Percentiles rank a stretch among this genome's conserved stretches.
phyloP scores from a whole-genome alignment of 2,888 invertebrate species.

The Rhimphoctona megacephalus region DNA sequence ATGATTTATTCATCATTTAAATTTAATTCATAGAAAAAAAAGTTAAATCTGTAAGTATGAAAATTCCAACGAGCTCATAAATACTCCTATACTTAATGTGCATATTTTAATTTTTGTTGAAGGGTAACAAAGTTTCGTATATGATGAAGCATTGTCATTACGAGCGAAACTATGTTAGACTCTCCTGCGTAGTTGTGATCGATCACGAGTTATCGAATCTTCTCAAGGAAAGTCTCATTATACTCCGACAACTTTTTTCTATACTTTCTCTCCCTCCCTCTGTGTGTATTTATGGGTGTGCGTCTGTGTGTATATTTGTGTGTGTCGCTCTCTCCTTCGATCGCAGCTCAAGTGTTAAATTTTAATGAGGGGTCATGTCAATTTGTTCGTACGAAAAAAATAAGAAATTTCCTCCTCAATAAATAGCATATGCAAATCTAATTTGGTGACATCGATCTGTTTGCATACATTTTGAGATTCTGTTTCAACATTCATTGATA shows the following conservation, averaged over 20 bases:
- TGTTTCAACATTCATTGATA: neutral
- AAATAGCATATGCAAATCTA: neutral
- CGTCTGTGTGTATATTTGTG: too few relatives aligned
- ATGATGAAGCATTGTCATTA: neutral
- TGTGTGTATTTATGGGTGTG: too few relatives aligned
- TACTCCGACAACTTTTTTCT: neutral
- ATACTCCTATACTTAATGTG: neutral
- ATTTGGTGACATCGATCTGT: neutral
- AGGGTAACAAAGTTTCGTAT: neutral
- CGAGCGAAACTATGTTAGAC: conserved; percentile 2
- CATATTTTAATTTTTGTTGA: neutral
- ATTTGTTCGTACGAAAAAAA: neutral
- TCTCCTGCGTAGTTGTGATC: conserved; percentile 11
- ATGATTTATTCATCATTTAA: neutral
- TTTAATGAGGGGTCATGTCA: conserved; percentile 8
- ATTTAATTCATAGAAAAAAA: neutral
- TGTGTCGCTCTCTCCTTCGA: neutral
- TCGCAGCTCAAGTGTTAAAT: neutral
- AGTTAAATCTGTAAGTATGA: neutral
- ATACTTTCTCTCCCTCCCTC: neutral
- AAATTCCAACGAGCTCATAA: neutral
- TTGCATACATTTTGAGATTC: neutral
- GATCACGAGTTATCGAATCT: conserved; percentile 49
- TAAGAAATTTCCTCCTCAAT: neutral
- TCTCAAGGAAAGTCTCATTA: neutral